These are phyloP conservation scores for Olivierus martensii DNA, from an alignment of 1,140 invertebrate species.

Conservation along the genomic window DNA sequence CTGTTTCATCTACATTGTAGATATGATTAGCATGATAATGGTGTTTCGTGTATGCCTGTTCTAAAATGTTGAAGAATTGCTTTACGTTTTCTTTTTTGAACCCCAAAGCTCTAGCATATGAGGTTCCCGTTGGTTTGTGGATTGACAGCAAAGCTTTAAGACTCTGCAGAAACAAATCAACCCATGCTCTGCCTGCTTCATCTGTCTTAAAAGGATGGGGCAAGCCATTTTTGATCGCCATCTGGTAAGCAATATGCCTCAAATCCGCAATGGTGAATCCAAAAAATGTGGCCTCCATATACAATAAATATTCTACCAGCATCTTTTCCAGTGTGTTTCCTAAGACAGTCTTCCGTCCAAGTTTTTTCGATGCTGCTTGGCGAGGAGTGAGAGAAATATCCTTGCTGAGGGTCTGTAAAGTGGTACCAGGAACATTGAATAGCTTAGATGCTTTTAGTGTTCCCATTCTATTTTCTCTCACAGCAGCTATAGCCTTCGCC, in stretches of 20 bases:
- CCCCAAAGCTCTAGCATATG: background rate
- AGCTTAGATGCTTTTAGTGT: too few relatives aligned
- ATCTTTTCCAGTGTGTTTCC: too few relatives aligned
- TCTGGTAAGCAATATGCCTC: background rate
- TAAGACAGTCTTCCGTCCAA: too few relatives aligned
- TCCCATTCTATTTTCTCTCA: too few relatives aligned
- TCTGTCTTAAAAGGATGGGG: background rate
- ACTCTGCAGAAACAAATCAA: background rate
- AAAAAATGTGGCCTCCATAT: background rate
- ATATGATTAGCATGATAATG: constrained; percentile 4
- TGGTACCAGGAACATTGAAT: too few relatives aligned
- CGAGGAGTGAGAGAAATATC: too few relatives aligned
- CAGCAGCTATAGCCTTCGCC: too few relatives aligned
- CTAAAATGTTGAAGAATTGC: background rate
- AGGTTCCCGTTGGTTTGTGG: background rate
- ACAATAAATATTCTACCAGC: background rate
- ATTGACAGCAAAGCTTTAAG: background rate
- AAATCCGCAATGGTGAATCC: background rate
- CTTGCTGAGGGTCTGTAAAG: too few relatives aligned
- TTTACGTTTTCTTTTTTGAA: background rate
- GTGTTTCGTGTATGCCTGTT: background rate
- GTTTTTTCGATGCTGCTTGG: too few relatives aligned
- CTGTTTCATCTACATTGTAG: constrained; percentile 18
- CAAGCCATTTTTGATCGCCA: background rate
- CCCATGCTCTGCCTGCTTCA: background rate